These are phyloP conservation scores for Pteropus rufus DNA, from an alignment of 2,797 vertebrate genomes.

Conservation along the genomic window DNA sequence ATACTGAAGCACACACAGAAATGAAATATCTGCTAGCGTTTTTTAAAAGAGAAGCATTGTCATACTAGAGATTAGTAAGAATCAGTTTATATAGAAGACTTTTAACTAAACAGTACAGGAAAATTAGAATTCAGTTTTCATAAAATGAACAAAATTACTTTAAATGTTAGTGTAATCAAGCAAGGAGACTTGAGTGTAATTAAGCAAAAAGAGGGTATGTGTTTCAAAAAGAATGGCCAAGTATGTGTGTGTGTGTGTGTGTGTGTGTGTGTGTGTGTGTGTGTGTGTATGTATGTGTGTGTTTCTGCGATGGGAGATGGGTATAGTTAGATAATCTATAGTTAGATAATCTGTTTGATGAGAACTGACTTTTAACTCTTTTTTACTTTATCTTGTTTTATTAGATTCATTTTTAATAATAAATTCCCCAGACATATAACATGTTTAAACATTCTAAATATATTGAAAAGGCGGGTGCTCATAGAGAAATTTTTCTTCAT, in stretches of 20 bases:
- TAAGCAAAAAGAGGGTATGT: neutral
- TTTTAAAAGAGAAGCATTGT: neutral
- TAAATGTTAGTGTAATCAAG: neutral
- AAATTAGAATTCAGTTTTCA: slow-evolving; percentile 50
- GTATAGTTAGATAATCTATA: neutral
- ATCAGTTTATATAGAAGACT: neutral
- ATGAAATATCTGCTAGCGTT: neutral
- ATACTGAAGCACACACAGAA: neutral
- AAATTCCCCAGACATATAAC: neutral
- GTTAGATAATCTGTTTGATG: neutral
- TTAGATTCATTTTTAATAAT: neutral
- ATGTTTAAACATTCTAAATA: neutral
- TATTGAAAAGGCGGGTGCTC: neutral
- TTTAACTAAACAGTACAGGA: slow-evolving; percentile 17
- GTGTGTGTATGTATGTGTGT: neutral
- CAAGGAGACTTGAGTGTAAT: neutral
- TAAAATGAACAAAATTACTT: slow-evolving; percentile 32
- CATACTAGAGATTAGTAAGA: neutral
- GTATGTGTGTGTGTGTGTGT: neutral
- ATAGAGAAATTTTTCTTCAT: neutral
- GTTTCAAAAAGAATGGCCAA: neutral
- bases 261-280: neutral
- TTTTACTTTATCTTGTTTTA: neutral
- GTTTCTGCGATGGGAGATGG: neutral
- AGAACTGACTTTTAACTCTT: neutral